A percentile compares a stretch with the other conserved stretches of the same genome.
Evolutionary conservation across 2,888 invertebrate genomes (phyloP).

Genomic region (Apodemia hepburni): DNA sequence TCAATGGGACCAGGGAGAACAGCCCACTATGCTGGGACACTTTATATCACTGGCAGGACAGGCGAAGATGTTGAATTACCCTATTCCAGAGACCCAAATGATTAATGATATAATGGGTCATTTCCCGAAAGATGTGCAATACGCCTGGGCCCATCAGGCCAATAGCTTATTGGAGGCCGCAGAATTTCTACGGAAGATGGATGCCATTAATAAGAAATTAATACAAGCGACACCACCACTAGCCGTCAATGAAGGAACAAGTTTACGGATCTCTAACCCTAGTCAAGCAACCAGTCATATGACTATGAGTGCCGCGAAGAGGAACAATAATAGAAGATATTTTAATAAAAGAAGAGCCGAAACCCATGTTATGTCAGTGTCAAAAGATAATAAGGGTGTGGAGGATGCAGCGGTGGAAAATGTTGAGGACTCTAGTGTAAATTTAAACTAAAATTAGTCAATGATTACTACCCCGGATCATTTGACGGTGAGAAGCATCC

Average conservation of each 20-base stretch:
- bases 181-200: conserved; percentile 16
- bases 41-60: no score
- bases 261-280: no score
- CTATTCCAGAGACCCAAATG: conserved; percentile 21
- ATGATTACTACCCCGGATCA: conserved; percentile 19
- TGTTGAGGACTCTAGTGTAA: no score
- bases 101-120: conserved; percentile 18
- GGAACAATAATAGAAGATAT: not conserved
- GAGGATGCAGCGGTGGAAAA: not conserved
- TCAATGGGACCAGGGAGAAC: conserved; percentile 5
- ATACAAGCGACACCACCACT: no score
- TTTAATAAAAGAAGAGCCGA: no score
- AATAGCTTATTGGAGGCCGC: conserved; percentile 4
- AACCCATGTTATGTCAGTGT: no score
- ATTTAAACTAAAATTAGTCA: conserved; percentile 21
- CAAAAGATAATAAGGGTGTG: not conserved
- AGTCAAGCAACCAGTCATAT: no score
- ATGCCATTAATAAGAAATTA: conserved; percentile 8
- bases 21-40: conserved; percentile 15
- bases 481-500: conserved; percentile 1
- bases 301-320: not conserved
- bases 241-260: no score
- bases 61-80: conserved; percentile 21
- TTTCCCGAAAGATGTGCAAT: conserved; percentile 16
- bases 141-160: conserved; percentile 12